phyloP scores from a whole-genome alignment of 2,113 vertebrate genomes.

The Dipodomys spectabilis region DNA sequence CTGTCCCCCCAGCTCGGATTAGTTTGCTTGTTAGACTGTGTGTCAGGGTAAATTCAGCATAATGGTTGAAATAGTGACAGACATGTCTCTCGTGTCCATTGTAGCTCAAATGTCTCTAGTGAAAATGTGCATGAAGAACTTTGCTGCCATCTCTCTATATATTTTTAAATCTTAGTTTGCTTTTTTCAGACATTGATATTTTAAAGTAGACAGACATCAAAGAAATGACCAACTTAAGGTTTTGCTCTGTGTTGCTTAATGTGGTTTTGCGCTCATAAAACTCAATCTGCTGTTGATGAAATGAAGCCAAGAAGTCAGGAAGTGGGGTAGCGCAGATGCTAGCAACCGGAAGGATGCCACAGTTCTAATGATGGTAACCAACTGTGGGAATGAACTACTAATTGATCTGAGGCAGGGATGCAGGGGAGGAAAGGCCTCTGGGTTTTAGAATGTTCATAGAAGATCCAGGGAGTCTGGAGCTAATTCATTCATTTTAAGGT shows the following conservation, averaged over 20 bases:
- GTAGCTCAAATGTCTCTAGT: neutral
- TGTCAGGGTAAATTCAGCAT: fast-evolving
- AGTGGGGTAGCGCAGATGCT: neutral
- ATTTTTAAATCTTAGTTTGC: neutral
- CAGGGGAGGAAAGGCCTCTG: neutral
- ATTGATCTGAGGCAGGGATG: no score
- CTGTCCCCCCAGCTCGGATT: neutral
- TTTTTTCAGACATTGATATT: neutral
- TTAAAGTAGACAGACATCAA: neutral
- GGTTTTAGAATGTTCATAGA: neutral
- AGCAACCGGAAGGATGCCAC: no score
- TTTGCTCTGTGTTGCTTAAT: neutral
- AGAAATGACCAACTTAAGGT: neutral
- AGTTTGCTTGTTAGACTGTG: neutral
- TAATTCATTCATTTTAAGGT: neutral
- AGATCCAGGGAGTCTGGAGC: neutral
- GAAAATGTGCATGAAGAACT: neutral
- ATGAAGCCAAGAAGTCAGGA: neutral
- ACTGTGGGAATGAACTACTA: fast-evolving
- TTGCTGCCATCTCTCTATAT: neutral
- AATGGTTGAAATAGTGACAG: neutral
- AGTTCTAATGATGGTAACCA: neutral
- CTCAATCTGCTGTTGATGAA: neutral
- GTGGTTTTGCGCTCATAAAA: neutral
- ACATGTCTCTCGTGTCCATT: no score